Conservation (phyloP, 1,140 invertebrate genomes). For the Sweltsa coloradensis region DNA sequence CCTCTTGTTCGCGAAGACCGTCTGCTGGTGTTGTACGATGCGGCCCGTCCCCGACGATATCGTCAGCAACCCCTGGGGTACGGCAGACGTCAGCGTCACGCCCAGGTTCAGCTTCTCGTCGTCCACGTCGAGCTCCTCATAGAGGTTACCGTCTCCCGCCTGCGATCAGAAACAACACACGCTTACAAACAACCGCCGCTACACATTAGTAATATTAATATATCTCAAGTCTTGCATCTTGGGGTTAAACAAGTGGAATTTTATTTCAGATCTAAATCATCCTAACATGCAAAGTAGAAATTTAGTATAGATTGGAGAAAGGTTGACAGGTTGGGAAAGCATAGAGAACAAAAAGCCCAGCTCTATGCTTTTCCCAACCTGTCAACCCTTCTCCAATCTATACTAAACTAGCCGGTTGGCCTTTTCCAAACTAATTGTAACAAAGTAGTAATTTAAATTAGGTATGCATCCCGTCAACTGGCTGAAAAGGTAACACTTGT, state of each 20-base stretch:
- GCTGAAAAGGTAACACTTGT: too few species aligned
- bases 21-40: too few species aligned
- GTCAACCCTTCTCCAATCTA: too few species aligned
- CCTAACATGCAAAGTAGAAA: not conserved
- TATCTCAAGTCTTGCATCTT: not conserved
- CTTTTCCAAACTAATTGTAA: too few species aligned
- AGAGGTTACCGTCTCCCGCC: conserved; percentile 18
- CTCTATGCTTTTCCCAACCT: too few species aligned
- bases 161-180: conserved; percentile 11
- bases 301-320: not conserved
- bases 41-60: too few species aligned
- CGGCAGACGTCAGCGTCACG: conserved; percentile 9
- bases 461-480: not conserved
- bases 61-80: too few species aligned
- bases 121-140: conserved; percentile 18
- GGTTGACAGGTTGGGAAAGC: too few species aligned
- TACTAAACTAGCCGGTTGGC: too few species aligned
- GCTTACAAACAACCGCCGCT: not conserved
- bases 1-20: too few species aligned
- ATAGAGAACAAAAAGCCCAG: too few species aligned
- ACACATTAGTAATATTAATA: not conserved
- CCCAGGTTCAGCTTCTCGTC: conserved; percentile 15
- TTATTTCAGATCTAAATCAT: not conserved
- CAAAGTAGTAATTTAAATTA: not conserved
- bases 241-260: not conserved